These are phyloP conservation scores for Nymphalis c-album DNA, from an alignment of 2,888 invertebrate species.

Conservation along the genomic window DNA sequence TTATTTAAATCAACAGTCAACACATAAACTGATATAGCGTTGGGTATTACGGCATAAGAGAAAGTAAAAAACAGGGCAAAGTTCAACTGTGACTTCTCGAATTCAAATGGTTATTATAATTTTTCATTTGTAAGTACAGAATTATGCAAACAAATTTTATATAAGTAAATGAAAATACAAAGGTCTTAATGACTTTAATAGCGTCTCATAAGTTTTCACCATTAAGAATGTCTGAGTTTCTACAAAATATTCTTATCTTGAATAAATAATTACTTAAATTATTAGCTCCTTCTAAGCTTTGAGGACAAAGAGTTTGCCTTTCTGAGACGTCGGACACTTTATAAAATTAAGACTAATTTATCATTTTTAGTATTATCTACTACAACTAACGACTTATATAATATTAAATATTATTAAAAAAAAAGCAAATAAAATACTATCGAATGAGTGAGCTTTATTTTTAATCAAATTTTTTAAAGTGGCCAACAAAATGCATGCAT, in stretches of 20 bases:
- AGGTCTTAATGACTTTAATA: slow-evolving; percentile 3
- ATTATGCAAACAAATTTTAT: background rate
- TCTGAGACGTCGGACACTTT: slow-evolving; percentile 24
- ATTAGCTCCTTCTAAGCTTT: slow-evolving; percentile 31
- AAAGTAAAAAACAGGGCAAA: too few relatives aligned
- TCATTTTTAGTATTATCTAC: background rate
- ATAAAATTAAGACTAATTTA: slow-evolving; percentile 24
- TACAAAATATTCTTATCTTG: slow-evolving; percentile 34
- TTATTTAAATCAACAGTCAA: too few relatives aligned
- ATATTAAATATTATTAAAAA: background rate
- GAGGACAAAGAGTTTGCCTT: slow-evolving; percentile 27
- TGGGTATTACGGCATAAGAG: too few relatives aligned
- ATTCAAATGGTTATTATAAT: background rate
- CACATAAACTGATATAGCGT: too few relatives aligned
- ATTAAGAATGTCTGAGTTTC: slow-evolving; percentile 24
- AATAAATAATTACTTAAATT: slow-evolving; percentile 39
- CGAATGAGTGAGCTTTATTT: too few relatives aligned
- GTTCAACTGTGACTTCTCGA: too few relatives aligned
- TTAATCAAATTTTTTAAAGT: too few relatives aligned
- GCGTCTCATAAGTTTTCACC: slow-evolving; percentile 23
- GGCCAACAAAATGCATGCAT: too few relatives aligned
- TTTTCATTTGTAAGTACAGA: background rate
- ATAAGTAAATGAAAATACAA: slow-evolving; percentile 3
- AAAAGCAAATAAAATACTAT: too few relatives aligned
- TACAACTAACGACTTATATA: background rate